phyloP scores from a whole-genome alignment of 2,888 invertebrate genomes.

The Macaria liturata region DNA sequence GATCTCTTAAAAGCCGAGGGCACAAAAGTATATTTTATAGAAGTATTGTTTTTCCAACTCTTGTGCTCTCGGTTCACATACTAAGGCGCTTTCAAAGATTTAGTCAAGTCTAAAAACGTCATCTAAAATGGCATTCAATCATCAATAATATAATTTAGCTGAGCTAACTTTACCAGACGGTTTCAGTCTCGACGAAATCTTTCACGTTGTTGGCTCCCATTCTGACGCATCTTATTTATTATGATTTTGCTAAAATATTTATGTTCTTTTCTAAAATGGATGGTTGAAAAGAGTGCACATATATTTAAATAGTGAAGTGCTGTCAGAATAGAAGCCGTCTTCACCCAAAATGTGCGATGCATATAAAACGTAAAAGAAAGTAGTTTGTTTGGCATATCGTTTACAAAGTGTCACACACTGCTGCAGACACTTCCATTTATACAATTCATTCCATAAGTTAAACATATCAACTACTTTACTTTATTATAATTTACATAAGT shows the following conservation, averaged over 20 bases:
- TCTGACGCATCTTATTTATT: no score
- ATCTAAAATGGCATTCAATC: background rate
- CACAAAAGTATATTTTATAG: constrained; percentile 8
- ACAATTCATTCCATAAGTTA: constrained; percentile 61
- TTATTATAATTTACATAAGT: constrained; percentile 68
- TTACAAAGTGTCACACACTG: constrained; percentile 32
- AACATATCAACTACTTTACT: constrained; percentile 57
- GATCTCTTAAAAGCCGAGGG: constrained; percentile 17
- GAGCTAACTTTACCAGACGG: no score
- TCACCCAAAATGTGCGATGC: constrained; percentile 61
- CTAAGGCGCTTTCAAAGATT: constrained; percentile 30
- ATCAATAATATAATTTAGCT: no score
- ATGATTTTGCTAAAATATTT: no score
- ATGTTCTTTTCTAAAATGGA: no score
- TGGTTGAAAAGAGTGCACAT: no score
- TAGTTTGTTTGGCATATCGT: constrained; percentile 67
- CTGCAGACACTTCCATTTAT: constrained; percentile 34
- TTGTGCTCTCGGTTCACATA: constrained; percentile 14
- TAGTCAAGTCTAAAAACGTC: constrained; percentile 44
- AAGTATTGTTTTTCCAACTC: constrained; percentile 1
- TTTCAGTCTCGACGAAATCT: no score
- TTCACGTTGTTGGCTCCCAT: no score
- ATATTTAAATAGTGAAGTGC: no score
- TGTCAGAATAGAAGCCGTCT: constrained; percentile 25
- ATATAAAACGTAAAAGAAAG: constrained; percentile 50